phyloP scores from a whole-genome alignment of 2,113 vertebrate genomes.

The Arizona elegans region DNA sequence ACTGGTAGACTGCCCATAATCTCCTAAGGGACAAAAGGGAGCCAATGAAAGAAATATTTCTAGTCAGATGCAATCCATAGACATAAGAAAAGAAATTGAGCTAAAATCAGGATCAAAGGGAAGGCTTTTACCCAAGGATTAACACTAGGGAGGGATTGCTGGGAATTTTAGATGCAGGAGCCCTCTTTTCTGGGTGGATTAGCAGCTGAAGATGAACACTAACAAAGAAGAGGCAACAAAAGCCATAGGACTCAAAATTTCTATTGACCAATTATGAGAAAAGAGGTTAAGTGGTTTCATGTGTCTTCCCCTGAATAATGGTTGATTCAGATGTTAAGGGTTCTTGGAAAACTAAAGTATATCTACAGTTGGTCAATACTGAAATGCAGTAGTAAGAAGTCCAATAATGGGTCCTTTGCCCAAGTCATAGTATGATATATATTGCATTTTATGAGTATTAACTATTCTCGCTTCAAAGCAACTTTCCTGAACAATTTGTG shows the following conservation, averaged over 20 bases:
- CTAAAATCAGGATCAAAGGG: neutral
- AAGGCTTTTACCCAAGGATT: neutral
- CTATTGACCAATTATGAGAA: neutral
- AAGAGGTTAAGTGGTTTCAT: neutral
- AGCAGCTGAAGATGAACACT: neutral
- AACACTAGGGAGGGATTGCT: neutral
- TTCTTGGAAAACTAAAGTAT: neutral
- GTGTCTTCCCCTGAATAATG: neutral
- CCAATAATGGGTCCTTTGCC: neutral
- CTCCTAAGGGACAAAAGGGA: neutral
- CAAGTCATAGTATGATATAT: neutral
- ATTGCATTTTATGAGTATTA: neutral
- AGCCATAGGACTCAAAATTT: neutral
- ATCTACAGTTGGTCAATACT: neutral
- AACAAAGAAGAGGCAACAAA: neutral
- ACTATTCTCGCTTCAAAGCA: neutral
- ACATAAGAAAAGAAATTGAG: neutral
- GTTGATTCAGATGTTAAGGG: neutral
- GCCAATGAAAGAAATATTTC: neutral
- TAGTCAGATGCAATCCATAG: neutral
- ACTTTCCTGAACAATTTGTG: neutral
- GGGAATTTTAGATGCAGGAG: neutral
- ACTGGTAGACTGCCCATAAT: neutral
- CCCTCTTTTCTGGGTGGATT: neutral
- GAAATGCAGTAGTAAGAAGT: neutral